Base-by-base conservation (phyloP, 1,140 invertebrate species). In the Planococcus citri region DNA sequence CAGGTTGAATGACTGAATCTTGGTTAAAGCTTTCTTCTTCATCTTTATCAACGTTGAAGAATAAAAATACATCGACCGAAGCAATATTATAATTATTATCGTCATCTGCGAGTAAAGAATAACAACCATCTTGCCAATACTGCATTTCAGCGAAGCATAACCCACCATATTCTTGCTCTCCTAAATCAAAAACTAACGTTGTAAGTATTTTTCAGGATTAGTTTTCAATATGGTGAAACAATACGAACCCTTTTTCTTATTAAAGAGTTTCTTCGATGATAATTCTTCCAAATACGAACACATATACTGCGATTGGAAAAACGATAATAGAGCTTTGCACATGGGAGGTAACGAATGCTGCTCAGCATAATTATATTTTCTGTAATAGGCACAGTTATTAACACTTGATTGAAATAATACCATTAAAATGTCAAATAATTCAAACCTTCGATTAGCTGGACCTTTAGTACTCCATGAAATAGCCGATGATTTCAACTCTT, bases 261-360 rank as follows among this genome's bases (percentile, higher is more conserved):
- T 17, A 51, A 51, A 51, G 10, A 51, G n/a, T 51, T 51, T 51
- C 17, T 51, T 51, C n/a, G 41, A 51, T 51, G 41, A 17, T 51
- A 51, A 51, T 51, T 51, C 41, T 64, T 64, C 60, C 21, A 64
- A 17, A 25, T 64, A 64, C 10, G 60, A 64, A 64, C 60, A 64
- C 60, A 64, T 64, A 64, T 27, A 64, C 1, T 25, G 21, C 4
- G 60, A 64, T 27, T 64, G 60, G 24, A 64, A 64, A 27, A 64
- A 64, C 6, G 4, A 17, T 17, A 64, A 1, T 25, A 64, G 60
- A 64, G 20, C 25, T 64, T 64, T 64, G 17, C 10, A 24, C 1
- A 9, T 24, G 1, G 25, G 25, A 1, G 60, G 60, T 25, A 64
- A 64, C 22, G 21, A 17, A 9, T 25, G 10, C 1, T 4, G 3